Evolutionary conservation across 2,797 vertebrate species (phyloP), one percentile per base, ranked within the genome.

Genomic region (Bovichtus variegatus): DNA sequence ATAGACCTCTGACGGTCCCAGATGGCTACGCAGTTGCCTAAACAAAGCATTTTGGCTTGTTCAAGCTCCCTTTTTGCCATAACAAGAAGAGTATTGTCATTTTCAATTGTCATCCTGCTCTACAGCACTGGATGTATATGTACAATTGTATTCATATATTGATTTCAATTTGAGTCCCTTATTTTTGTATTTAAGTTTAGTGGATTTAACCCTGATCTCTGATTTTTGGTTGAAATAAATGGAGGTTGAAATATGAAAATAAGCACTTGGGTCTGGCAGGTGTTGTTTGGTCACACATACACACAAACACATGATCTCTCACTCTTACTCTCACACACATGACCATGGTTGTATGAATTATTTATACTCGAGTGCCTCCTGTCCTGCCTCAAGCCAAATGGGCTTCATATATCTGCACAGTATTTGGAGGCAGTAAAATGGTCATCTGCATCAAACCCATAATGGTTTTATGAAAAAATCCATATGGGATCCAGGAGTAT

Each of bases 171-270:
- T 88, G 82, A 91, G 91, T 93, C 91, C 86, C 88, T 92, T 94
- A 94, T 93, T 94, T 94, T 94, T 94, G 92, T 94, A 94, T 94
- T 93, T 93, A 71, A 89, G 90, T 93, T 94, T 78, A 91, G 90
- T 93, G 92, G 84, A 89, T 88, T 91, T 81, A 89, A 89, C 73
- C 81, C 81, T 91, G 89, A 89, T 90, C 84, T 87, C 68, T 88
- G 31, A 50, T 85, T 84, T 86, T 92, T 89, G 87, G 76, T 93
- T 92, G 67, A 91, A 94, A 95, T 94, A 93, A 95, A 95, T 81
- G 82, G 91, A 92, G 91, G 76, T 93, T 93, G 91, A 92, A 93
- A 89, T 93, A 87, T 90, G 80, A 91, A 91, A 88, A 88, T 27
- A 68, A 83, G n/a, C 44, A 57, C 70, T 76, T 63, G 79, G 83